Evolutionary conservation across 2,888 invertebrate species (phyloP).

Genomic region (Tenthredo notha): DNA sequence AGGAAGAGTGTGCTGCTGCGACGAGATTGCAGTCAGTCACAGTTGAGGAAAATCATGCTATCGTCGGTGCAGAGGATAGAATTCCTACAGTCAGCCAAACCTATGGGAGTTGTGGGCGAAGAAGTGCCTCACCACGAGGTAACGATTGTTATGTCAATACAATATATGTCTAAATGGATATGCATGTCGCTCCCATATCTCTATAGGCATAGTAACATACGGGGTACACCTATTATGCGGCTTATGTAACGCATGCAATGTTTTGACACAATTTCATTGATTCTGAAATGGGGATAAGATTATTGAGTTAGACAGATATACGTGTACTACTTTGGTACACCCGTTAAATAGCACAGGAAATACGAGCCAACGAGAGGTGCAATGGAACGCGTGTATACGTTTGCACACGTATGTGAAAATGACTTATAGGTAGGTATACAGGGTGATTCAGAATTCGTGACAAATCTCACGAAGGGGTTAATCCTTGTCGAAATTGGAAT

Average conservation of each 20-base stretch:
- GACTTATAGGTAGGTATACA: background rate
- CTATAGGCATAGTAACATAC: background rate
- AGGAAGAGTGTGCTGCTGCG: slow-evolving; percentile 29
- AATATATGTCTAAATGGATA: background rate
- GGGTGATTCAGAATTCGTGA: too few relatives aligned
- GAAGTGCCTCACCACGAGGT: slow-evolving; percentile 21
- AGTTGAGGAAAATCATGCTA: slow-evolving; percentile 47
- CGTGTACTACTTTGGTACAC: too few relatives aligned
- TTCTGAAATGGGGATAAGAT: too few relatives aligned
- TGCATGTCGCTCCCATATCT: too few relatives aligned
- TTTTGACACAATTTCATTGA: too few relatives aligned
- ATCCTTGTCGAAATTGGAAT: too few relatives aligned
- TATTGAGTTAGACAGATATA: too few relatives aligned
- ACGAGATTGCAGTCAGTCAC: slow-evolving; percentile 29
- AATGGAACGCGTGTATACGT: slow-evolving; percentile 49
- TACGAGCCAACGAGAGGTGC: background rate
- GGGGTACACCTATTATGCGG: too few relatives aligned
- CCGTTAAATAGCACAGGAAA: too few relatives aligned
- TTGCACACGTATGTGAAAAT: background rate
- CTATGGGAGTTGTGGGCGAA: slow-evolving; percentile 24
- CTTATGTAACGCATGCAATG: too few relatives aligned
- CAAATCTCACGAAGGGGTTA: too few relatives aligned
- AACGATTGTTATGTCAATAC: background rate
- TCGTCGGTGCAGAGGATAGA: slow-evolving; percentile 46
- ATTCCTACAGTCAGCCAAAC: slow-evolving; percentile 51